Base-by-base conservation (phyloP, 1,140 invertebrate genomes). In the Ceratina japonica region DNA sequence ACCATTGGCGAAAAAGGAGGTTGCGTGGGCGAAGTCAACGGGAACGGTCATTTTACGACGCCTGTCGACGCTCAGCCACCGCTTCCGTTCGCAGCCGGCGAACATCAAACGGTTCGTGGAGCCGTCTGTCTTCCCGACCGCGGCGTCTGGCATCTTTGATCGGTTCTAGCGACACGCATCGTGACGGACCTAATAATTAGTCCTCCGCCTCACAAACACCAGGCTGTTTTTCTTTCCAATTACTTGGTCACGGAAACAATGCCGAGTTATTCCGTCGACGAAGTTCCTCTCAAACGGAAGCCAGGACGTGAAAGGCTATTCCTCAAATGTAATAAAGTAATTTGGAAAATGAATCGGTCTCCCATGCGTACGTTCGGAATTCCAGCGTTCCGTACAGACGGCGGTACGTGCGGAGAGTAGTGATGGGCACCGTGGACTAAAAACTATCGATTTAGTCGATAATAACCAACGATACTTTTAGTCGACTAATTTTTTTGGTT, bases 71-170 rank as follows among this genome's bases (percentile, higher is more conserved):
- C 37, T 44, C 44, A 44, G 72, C 56, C 70, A 31, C 22, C 51
- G 44, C 27, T 76, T 75, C 79, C 73, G 64, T 56, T 68, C 22
- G 64, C 24, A 76, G 66, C 27, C 64, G 63, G 24, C 8, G 16
- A 24, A 80, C 59, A 62, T 80, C 63, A 80, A 80, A 80, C 8
- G 64, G 62, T 52, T 52, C n/a, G 54, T 62, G 0, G 12, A 63
- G 16, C 16, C 52, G 44, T 12, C 22, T 27, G 62, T n/a, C 62
- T 66, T 10, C 13, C 7, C 31, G 1, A 20, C 20, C 12, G 31
- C 72, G 68, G 64, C 76, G 76, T 18, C 59, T 31, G 69, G 31
- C 61, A 22, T 52, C 76, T 79, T 78, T 72, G 75, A 78, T 56
- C 27, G 58, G 59, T 44, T 8, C 54, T 56, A 56, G 15, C 54